Evolutionary conservation across 1,140 invertebrate species (phyloP).

Genomic region (Maconellicoccus hirsutus): DNA sequence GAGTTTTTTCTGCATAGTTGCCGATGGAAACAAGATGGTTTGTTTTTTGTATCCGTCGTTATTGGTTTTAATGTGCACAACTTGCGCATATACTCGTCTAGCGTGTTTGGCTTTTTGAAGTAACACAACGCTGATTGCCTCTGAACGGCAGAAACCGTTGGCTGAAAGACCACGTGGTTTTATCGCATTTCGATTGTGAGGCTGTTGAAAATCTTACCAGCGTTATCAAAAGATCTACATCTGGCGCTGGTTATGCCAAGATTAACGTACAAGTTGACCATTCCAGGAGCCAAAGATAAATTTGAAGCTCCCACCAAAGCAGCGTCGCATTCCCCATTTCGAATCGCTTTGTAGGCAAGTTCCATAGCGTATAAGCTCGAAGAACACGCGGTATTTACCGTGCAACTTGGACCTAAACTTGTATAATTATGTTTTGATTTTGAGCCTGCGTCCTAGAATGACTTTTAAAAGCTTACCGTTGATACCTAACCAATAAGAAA

Average conservation of each 20-base stretch:
- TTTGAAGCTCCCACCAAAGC: slow-evolving; percentile 75
- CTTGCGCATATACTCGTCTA: slow-evolving; percentile 44
- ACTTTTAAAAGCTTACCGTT: slow-evolving; percentile 37
- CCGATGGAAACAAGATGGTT: slow-evolving; percentile 21
- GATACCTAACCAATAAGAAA: slow-evolving; percentile 60
- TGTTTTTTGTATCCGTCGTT: slow-evolving; percentile 48
- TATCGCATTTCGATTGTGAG: too few species aligned
- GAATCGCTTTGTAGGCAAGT: slow-evolving; percentile 61
- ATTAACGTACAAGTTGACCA: slow-evolving; percentile 60
- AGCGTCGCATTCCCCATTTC: slow-evolving; percentile 61
- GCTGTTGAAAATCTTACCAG: slow-evolving; percentile 34
- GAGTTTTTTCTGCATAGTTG: slow-evolving; percentile 14
- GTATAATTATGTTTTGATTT: not conserved
- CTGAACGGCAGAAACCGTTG: slow-evolving; percentile 51
- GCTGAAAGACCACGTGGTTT: slow-evolving; percentile 32
- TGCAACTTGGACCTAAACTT: slow-evolving; percentile 51
- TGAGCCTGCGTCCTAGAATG: too few species aligned
- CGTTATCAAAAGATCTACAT: slow-evolving; percentile 78
- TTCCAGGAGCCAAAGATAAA: slow-evolving; percentile 66
- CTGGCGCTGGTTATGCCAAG: slow-evolving; percentile 61
- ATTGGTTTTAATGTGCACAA: slow-evolving; percentile 44
- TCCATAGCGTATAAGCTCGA: slow-evolving; percentile 72
- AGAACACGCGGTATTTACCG: slow-evolving; percentile 77
- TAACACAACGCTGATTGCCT: slow-evolving; percentile 44
- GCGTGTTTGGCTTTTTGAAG: slow-evolving; percentile 44